These are phyloP conservation scores for Gobius niger DNA, from an alignment of 2,113 vertebrate genomes.

Conservation along the genomic window DNA sequence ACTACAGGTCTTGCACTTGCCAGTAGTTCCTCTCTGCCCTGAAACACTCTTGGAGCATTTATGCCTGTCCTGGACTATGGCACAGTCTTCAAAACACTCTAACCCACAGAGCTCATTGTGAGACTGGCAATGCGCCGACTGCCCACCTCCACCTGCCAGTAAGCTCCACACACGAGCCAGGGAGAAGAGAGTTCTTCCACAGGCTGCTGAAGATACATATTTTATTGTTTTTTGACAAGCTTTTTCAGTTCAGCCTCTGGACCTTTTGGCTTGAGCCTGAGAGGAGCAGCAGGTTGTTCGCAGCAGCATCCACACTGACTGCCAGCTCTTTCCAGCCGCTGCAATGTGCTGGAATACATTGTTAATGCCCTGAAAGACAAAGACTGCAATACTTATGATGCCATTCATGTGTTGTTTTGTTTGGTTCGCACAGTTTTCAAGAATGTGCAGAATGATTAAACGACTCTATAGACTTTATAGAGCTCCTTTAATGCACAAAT, in stretches of 20 bases:
- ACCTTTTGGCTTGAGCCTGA: conserved; percentile 1
- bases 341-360: background rate
- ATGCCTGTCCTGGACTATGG: background rate
- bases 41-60: background rate
- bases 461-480: too few species aligned
- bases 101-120: conserved; percentile 4
- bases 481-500: too few species aligned
- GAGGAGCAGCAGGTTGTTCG: conserved; percentile 1
- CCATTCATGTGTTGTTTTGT: background rate
- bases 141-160: conserved; percentile 7
- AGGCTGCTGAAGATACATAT: background rate
- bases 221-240: background rate
- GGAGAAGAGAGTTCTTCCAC: background rate
- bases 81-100: background rate
- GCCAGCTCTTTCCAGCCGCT: background rate
- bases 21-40: background rate
- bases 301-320: background rate
- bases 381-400: background rate
- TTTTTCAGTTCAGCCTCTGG: background rate
- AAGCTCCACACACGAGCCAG: background rate
- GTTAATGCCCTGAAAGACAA: too few species aligned
- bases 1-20: background rate
- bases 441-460: too few species aligned
- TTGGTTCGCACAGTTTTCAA: background rate
- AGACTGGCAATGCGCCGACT: conserved; percentile 2